Conservation (phyloP, 2,797 vertebrate species). For the Syndactyla subalaris region DNA sequence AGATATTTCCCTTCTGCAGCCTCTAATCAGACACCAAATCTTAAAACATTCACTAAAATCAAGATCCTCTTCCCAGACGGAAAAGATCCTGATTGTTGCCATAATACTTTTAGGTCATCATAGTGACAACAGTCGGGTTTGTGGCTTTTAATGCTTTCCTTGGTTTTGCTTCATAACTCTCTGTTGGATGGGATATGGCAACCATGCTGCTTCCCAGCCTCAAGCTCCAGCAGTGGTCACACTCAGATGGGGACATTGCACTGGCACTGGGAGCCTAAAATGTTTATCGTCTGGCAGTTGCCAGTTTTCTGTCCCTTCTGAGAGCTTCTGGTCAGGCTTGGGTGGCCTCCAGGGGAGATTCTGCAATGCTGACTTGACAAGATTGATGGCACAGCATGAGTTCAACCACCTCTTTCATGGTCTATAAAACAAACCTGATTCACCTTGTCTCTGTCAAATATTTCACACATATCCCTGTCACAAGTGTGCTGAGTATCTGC, state of each 20-base stretch:
- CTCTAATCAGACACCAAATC: neutral
- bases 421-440: neutral
- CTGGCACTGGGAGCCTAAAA: neutral
- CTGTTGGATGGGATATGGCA: neutral
- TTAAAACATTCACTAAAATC: neutral
- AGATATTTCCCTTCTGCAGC: neutral
- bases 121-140: neutral
- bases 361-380: neutral
- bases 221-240: accelerated
- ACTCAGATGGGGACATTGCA: accelerated
- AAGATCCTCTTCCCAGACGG: neutral
- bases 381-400: neutral
- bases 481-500: neutral
- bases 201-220: neutral
- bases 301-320: neutral
- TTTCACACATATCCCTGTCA: neutral
- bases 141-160: neutral
- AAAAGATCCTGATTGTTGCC: neutral
- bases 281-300: neutral
- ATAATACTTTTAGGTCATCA: neutral
- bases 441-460: neutral
- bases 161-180: neutral
- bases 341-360: neutral
- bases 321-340: neutral
- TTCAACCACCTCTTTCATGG: neutral